Conservation (phyloP, 2,113 vertebrate species). For the Tragelaphus strepsiceros region DNA sequence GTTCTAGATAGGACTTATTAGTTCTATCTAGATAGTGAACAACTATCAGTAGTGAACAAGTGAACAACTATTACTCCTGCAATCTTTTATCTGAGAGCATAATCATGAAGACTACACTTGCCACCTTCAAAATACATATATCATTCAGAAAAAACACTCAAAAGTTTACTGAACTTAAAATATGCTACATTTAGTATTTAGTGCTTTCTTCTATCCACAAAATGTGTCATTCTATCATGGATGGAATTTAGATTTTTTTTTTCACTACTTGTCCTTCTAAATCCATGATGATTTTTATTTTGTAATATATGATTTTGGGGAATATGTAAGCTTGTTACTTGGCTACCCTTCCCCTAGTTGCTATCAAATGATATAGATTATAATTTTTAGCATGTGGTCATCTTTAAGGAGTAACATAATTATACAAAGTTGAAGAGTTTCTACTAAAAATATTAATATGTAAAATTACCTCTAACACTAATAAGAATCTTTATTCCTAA, state of each 20-base stretch:
- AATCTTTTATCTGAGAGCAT: neutral
- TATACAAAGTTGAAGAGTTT: neutral
- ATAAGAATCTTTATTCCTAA: neutral
- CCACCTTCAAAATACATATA: neutral
- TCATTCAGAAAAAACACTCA: neutral
- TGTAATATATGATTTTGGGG: neutral
- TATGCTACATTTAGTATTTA: neutral
- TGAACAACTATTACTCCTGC: neutral
- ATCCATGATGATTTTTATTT: neutral
- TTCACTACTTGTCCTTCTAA: neutral
- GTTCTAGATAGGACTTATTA: neutral
- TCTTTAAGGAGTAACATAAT: neutral
- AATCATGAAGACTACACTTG: neutral
- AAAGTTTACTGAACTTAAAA: constrained; percentile 18
- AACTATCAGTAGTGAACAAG: too few relatives aligned
- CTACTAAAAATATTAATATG: neutral
- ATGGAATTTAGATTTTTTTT: neutral
- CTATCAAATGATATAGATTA: neutral
- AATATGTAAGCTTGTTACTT: neutral
- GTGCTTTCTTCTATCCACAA: neutral
- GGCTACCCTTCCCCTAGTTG: neutral
- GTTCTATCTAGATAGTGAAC: neutral
- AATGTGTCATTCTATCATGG: neutral
- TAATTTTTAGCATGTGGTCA: neutral
- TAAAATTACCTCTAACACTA: neutral